These are phyloP conservation scores for Trachymyrmex septentrionalis DNA, from an alignment of 1,140 invertebrate genomes.

Conservation along the genomic window DNA sequence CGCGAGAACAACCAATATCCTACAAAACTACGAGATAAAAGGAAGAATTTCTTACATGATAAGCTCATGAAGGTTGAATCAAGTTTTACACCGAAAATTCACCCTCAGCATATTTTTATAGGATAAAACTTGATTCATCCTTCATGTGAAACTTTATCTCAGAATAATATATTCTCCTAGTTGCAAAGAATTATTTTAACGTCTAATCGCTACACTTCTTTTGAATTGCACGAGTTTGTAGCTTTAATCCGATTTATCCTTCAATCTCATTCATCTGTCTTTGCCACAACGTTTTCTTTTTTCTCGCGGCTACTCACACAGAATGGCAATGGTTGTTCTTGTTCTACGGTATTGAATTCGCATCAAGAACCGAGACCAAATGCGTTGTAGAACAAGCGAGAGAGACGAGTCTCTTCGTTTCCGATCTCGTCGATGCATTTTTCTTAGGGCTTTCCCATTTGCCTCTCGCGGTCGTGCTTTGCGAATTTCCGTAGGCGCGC, in stretches of 20 bases:
- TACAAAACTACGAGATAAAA: conserved; percentile 11
- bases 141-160: neutral
- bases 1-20: conserved; percentile 21
- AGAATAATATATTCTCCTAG: conserved; percentile 8
- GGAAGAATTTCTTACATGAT: conserved; percentile 24
- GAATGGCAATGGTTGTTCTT: conserved; percentile 12
- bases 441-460: conserved; percentile 46
- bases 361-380: conserved; percentile 24
- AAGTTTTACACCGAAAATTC: conserved; percentile 34
- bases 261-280: conserved; percentile 36
- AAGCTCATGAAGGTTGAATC: conserved; percentile 25
- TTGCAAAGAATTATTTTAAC: conserved; percentile 18
- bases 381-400: conserved; percentile 18
- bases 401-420: conserved; percentile 26
- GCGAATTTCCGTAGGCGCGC: conserved; percentile 54
- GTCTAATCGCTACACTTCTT: neutral
- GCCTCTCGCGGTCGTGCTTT: conserved; percentile 49
- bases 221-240: neutral
- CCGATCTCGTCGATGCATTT: conserved; percentile 50
- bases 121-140: neutral
- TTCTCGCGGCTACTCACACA: neutral
- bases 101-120: conserved; percentile 19
- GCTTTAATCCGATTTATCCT: conserved; percentile 37
- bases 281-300: conserved; percentile 5
- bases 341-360: conserved; percentile 16